phyloP scores from a whole-genome alignment of 2,113 vertebrate genomes.

The Panthera tigris region DNA sequence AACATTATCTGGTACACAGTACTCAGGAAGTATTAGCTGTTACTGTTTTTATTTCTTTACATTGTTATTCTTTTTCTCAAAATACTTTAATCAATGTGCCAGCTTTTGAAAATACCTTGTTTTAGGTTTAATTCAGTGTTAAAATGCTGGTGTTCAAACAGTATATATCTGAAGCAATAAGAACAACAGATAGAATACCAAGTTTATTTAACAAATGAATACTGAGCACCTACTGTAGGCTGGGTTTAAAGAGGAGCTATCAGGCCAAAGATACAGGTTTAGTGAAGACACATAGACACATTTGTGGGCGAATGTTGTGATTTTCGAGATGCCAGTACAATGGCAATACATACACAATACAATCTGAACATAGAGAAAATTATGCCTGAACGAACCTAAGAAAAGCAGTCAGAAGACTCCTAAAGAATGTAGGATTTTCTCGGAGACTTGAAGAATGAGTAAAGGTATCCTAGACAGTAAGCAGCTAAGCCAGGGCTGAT shows the following conservation, averaged over 20 bases:
- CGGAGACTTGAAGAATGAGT: background rate
- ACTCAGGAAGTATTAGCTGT: background rate
- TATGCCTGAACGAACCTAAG: background rate
- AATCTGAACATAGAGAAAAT: background rate
- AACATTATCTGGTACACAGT: background rate
- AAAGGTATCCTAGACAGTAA: background rate
- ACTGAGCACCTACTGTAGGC: background rate
- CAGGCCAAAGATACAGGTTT: background rate
- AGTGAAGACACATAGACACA: background rate
- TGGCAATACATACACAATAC: background rate
- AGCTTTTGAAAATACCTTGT: background rate
- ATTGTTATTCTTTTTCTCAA: background rate
- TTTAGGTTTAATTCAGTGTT: background rate
- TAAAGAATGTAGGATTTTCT: slow-evolving; percentile 22
- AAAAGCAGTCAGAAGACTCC: background rate
- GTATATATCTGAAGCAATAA: background rate
- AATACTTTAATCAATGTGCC: background rate
- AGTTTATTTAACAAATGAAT: slow-evolving; percentile 1
- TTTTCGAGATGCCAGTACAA: background rate
- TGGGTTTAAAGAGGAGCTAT: background rate
- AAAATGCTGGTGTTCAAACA: background rate
- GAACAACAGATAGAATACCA: background rate
- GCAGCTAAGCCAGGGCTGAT: background rate
- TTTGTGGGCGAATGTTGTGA: background rate
- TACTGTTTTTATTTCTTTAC: slow-evolving; percentile 5